phyloP scores from a whole-genome alignment of 2,797 vertebrate species.

The Lagocephalus sceleratus region DNA sequence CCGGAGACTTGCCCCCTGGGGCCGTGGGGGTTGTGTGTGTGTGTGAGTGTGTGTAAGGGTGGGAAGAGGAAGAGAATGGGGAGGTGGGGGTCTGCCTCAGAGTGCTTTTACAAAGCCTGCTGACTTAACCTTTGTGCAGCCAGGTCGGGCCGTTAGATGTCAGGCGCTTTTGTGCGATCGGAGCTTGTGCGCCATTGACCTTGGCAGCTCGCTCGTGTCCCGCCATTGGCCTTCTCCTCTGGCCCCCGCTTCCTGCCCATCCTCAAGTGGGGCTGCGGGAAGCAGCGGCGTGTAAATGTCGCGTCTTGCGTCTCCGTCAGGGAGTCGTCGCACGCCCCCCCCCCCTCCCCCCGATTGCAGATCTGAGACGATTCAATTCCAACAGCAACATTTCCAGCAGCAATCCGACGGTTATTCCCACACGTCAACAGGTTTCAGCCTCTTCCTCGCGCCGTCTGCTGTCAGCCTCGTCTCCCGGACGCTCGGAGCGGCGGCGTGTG shows the following conservation, averaged over 20 bases:
- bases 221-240: slow-evolving; percentile 65
- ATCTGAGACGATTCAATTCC: too few relatives aligned
- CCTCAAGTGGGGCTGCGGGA: slow-evolving; percentile 27
- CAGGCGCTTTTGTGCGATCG: slow-evolving; percentile 93
- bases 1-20: slow-evolving; percentile 47
- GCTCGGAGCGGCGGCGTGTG: neutral
- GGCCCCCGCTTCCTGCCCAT: slow-evolving; percentile 36
- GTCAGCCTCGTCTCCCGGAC: too few relatives aligned
- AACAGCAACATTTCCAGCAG: too few relatives aligned
- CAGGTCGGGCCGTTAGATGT: slow-evolving; percentile 87
- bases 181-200: slow-evolving; percentile 89
- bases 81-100: slow-evolving; percentile 78
- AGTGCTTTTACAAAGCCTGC: slow-evolving; percentile 87
- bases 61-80: slow-evolving; percentile 6
- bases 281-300: slow-evolving; percentile 1
- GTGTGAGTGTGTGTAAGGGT: slow-evolving; percentile 32
- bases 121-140: slow-evolving; percentile 96
- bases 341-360: too few relatives aligned
- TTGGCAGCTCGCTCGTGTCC: slow-evolving; percentile 83
- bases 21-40: slow-evolving; percentile 19
- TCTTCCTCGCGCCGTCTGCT: too few relatives aligned
- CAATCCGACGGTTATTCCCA: too few relatives aligned
- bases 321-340: too few relatives aligned
- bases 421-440: too few relatives aligned
- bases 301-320: neutral